phyloP scores from a whole-genome alignment of 2,113 vertebrate genomes.

The Pseudorhombus dupliciocellatus region DNA sequence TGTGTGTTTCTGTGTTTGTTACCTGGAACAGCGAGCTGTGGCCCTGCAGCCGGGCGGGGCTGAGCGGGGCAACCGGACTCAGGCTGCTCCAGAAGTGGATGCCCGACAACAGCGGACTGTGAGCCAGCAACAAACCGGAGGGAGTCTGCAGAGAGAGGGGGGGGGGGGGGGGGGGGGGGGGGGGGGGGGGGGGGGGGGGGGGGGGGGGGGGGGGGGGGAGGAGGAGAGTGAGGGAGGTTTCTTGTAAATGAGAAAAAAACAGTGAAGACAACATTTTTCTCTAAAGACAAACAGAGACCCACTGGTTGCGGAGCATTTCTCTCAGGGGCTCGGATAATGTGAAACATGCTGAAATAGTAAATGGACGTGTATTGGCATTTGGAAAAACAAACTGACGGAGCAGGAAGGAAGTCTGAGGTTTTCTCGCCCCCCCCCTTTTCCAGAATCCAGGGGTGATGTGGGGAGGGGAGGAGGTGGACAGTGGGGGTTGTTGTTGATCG shows the following conservation, averaged over 20 bases:
- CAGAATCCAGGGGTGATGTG: slow-evolving; percentile 63
- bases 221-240: slow-evolving; percentile 14
- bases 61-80: slow-evolving; percentile 92
- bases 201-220: slow-evolving; percentile 26
- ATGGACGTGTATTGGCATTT: slow-evolving; percentile 64
- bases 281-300: slow-evolving; percentile 6
- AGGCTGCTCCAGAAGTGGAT: slow-evolving; percentile 98
- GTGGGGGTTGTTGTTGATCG: slow-evolving; percentile 57
- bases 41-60: slow-evolving; percentile 94
- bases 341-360: slow-evolving; percentile 63
- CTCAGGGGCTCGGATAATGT: slow-evolving; percentile 48
- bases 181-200: slow-evolving; percentile 31
- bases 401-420: slow-evolving; percentile 80
- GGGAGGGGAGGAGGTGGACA: slow-evolving; percentile 15
- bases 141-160: slow-evolving; percentile 84
- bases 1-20: slow-evolving; percentile 36
- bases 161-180: slow-evolving; percentile 12
- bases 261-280: slow-evolving; percentile 26
- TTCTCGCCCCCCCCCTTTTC: slow-evolving; percentile 51
- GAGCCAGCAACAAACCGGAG: slow-evolving; percentile 90
- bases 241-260: slow-evolving; percentile 35
- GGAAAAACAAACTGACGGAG: slow-evolving; percentile 73
- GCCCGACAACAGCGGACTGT: slow-evolving; percentile 91
- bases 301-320: slow-evolving; percentile 23
- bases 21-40: slow-evolving; percentile 95